Evolutionary conservation across 2,113 vertebrate species (phyloP), one percentile per base, ranked within the genome.

Genomic region (Chionomys nivalis): DNA sequence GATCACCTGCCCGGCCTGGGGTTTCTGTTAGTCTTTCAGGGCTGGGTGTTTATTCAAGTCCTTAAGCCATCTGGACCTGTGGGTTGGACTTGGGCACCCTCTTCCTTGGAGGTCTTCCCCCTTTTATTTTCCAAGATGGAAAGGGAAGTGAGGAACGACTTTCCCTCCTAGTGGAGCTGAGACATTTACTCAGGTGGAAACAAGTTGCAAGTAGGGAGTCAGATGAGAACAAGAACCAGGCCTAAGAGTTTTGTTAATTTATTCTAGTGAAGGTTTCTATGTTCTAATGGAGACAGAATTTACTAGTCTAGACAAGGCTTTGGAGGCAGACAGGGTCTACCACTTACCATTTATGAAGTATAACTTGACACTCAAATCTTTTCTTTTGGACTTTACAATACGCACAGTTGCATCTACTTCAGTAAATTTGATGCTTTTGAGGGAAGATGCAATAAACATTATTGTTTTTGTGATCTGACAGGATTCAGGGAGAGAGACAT

Each of bases 41-140:
- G 44, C 55, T 94, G 86, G 87, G 52, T 86, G 61, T 95, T 93
- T 96, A 83, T 9, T 8, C 63, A 77, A 87, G n/a, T 85, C 36
- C 39, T 94, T 81, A 85, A 95, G 65, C 85, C 87, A 90, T 72
- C 58, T 90, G 86, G 91, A 92, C 16, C 49, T 72, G 4, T 58
- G 19, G 33, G 17, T 52, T 65, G 75, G 31, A 73, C 68, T 73
- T 58, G 39, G 47, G 47, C 24, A 79, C 33, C 2, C 77, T 86
- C 66, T 55, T 70, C 73, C 75, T 95, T 75, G 85, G 82, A 95
- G 26, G n/a, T 75, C 68, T 92, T 92, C 4, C 1, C 28, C 47
- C 19, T 95, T 96, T 96, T 77, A n/a, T 49, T 52, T 42, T 82
- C 39, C 8, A 73, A 93, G 44, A 23, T 28, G 68, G 81, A 94